Base-by-base conservation (phyloP, 2,113 vertebrate species). In the Philantomba maxwellii region DNA sequence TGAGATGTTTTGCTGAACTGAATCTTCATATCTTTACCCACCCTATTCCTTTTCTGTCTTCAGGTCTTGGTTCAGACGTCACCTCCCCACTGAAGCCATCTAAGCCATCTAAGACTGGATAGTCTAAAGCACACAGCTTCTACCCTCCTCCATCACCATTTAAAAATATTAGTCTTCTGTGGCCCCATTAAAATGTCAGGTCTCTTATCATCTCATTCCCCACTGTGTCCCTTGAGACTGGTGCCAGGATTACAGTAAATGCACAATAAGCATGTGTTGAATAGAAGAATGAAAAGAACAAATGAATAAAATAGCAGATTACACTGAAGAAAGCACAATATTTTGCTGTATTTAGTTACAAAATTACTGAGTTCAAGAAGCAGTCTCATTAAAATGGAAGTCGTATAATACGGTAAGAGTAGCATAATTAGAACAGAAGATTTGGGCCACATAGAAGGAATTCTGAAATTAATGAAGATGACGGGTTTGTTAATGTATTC, bases 81-180 rank as follows among this genome's bases (percentile, higher is more conserved):
- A 19, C 7, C 21, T 26, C 47, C 47, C 51, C 12, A 1, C 0
- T 12, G 82, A 57, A 25, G 47, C 5, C 2, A 2, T 16, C n/a
- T 17, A 25, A 47, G 5, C 2, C 25, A 21, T 14, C 43, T 25
- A n/a, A n/a, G n/a, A n/a, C n/a, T n/a, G n/a, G n/a, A n/a, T n/a
- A 6, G 13, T 13, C 21, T 30, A 15, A 57, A 16, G 30, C 19
- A 17, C 19, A 45, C 10, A 0, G 25, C 33, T 6, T 45, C 36
- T 25, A 1, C 30, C 77, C 47, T 21, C 15, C 25, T 39, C 3
- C 23, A 11, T 16, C 39, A 45, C 39, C 77, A 23, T 7, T 16
- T 70, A 12, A 15, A 11, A 39, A 9, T 17, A 60, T 14, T 47
- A 23, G 4, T 36, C 8, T 7, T 7, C 60, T 16, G 49, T 45